Evolutionary conservation across 2,888 invertebrate species (phyloP).

Genomic region (Exephanes ischioxanthus): DNA sequence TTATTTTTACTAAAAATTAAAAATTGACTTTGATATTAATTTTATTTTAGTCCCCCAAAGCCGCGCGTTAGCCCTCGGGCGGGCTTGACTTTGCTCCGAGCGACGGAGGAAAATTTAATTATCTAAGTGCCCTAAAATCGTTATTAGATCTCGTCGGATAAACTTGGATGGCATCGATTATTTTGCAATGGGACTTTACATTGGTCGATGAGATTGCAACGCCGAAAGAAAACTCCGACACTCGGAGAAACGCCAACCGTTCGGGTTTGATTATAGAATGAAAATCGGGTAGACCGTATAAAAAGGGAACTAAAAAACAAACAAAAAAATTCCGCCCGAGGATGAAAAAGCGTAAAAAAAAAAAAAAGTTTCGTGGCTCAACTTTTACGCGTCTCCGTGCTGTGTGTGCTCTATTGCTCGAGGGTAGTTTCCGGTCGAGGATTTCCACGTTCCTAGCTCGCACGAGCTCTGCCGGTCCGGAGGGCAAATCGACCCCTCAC

Average conservation of each 20-base stretch:
- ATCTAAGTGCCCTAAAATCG: not conserved
- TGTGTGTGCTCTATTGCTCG: constrained; percentile 43
- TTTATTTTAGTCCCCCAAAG: too few relatives aligned
- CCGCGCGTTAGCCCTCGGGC: not conserved
- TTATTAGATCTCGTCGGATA: not conserved
- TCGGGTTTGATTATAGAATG: constrained; percentile 2
- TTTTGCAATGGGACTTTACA: not conserved
- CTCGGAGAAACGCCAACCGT: not conserved
- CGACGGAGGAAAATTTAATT: not conserved
- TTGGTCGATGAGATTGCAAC: not conserved
- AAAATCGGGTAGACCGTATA: constrained; percentile 17
- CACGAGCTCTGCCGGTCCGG: constrained; percentile 17
- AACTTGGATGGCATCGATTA: not conserved
- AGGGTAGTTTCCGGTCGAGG: constrained; percentile 32
- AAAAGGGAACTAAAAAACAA: not conserved
- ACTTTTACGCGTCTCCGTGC: constrained; percentile 68
- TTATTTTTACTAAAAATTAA: too few relatives aligned
- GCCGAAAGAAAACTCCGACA: not conserved
- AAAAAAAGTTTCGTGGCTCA: constrained; percentile 68
- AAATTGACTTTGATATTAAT: too few relatives aligned
- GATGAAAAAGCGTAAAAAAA: constrained; percentile 44
- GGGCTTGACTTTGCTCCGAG: not conserved
- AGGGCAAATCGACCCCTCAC: constrained; percentile 7
- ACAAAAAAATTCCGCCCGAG: constrained; percentile 20
- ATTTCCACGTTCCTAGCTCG: constrained; percentile 5